These are phyloP conservation scores for Thripadectes ignobilis DNA, from an alignment of 2,797 vertebrate genomes.

Conservation along the genomic window DNA sequence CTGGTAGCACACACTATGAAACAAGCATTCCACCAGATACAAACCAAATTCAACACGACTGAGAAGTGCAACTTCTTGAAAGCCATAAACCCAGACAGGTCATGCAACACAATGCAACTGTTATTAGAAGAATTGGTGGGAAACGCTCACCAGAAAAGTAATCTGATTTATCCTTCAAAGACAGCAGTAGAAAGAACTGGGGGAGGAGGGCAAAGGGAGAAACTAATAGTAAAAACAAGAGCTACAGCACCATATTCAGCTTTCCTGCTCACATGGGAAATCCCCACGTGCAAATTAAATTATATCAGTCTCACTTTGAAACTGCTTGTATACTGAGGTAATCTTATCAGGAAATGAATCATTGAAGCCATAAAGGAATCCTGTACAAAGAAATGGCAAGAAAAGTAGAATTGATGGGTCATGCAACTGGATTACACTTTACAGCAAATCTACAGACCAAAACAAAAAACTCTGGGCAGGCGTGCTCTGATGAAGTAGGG, in stretches of 20 bases:
- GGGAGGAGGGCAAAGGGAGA: rapidly evolving
- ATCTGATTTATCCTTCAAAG: neutral
- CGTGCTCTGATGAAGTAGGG: neutral
- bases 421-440: neutral
- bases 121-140: neutral
- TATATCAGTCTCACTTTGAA: neutral
- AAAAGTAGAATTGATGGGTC: neutral
- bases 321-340: neutral
- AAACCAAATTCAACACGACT: neutral
- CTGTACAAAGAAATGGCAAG: neutral
- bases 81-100: neutral
- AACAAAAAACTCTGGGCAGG: neutral
- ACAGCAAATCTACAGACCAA: neutral
- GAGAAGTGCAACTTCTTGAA: neutral
- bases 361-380: neutral
- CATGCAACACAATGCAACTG: neutral
- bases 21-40: neutral
- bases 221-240: neutral
- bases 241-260: neutral
- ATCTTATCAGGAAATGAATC: neutral
- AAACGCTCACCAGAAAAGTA: neutral
- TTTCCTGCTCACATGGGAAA: neutral
- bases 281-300: neutral
- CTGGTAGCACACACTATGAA: neutral
- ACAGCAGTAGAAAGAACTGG: neutral